These are phyloP conservation scores for Nematostella vectensis DNA, from an alignment of 92 coral and sea anemone genomes.

Conservation along the genomic window DNA sequence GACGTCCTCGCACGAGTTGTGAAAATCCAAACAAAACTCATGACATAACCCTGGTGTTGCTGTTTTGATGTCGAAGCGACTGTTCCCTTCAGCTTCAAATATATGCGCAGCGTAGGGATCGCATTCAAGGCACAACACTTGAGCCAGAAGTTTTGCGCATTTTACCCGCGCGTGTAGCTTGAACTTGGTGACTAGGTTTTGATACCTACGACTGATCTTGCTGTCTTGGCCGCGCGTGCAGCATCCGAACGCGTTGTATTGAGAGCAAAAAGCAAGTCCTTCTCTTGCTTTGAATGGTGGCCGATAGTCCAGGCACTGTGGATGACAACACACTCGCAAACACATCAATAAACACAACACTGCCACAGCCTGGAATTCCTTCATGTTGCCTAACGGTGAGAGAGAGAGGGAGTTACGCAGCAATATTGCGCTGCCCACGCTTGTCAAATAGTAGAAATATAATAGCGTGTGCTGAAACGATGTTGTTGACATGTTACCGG, in stretches of 20 bases:
- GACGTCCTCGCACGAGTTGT: slow-evolving; percentile 40
- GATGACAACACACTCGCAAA: slow-evolving; percentile 34
- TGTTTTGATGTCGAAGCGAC: slow-evolving; percentile 31
- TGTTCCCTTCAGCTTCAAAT: slow-evolving; percentile 77
- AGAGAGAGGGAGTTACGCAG: too few species aligned
- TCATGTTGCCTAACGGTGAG: too few species aligned
- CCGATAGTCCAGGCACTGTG: slow-evolving; percentile 83
- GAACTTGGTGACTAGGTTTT: slow-evolving; percentile 22
- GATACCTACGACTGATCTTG: slow-evolving; percentile 25
- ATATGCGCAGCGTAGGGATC: slow-evolving; percentile 91
- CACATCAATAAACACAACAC: neutral
- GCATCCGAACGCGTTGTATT: slow-evolving; percentile 70
- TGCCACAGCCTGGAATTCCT: too few species aligned
- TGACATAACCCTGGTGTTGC: slow-evolving; percentile 80
- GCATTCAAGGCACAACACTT: slow-evolving; percentile 73
- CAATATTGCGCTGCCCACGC: too few species aligned
- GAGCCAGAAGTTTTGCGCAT: slow-evolving; percentile 54
- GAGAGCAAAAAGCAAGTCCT: slow-evolving; percentile 47
- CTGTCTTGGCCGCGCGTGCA: slow-evolving; percentile 54
- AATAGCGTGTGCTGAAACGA: too few species aligned
- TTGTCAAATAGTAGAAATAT: too few species aligned
- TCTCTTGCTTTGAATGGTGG: slow-evolving; percentile 63
- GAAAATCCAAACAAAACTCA: slow-evolving; percentile 38
- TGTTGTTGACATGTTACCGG: too few species aligned
- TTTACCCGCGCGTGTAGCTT: slow-evolving; percentile 21